Conservation (phyloP, 2,888 invertebrate species). For the Chromoteleia sp. region DNA sequence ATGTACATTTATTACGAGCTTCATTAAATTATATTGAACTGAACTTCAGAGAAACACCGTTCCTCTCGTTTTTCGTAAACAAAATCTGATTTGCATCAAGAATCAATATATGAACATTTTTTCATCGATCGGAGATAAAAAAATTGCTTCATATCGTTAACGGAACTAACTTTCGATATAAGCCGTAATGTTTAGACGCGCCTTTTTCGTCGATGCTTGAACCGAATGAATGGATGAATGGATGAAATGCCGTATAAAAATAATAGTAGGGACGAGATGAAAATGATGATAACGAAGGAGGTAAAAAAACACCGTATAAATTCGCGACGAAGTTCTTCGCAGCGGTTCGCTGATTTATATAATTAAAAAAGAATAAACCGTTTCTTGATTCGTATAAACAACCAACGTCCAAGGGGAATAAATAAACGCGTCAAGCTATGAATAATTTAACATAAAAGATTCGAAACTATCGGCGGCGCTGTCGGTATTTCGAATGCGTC, state of each 20-base stretch:
- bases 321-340: constrained; percentile 14
- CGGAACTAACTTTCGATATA: constrained; percentile 25
- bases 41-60: background rate
- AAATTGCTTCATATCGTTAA: background rate
- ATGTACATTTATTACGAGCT: constrained; percentile 29
- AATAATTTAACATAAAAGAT: constrained; percentile 53
- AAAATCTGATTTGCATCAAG: constrained; percentile 32
- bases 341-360: constrained; percentile 9
- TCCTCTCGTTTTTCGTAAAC: constrained; percentile 6
- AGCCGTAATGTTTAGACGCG: constrained; percentile 17
- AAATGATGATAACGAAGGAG: constrained; percentile 14
- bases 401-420: constrained; percentile 29
- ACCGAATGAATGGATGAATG: too few relatives aligned
- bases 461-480: background rate
- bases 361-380: constrained; percentile 39
- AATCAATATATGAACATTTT: constrained; percentile 41
- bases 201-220: constrained; percentile 1
- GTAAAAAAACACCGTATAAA: background rate
- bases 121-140: constrained; percentile 26
- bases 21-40: constrained; percentile 32
- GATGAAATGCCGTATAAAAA: constrained; percentile 23
- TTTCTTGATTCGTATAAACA: constrained; percentile 47
- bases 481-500: constrained; percentile 14
- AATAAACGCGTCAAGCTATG: constrained; percentile 46
- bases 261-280: constrained; percentile 2